A percentile compares a stretch with the other conserved stretches of the same genome.
phyloP scores from a whole-genome alignment of 2,797 vertebrate species.

The Halcyon chelicuti region DNA sequence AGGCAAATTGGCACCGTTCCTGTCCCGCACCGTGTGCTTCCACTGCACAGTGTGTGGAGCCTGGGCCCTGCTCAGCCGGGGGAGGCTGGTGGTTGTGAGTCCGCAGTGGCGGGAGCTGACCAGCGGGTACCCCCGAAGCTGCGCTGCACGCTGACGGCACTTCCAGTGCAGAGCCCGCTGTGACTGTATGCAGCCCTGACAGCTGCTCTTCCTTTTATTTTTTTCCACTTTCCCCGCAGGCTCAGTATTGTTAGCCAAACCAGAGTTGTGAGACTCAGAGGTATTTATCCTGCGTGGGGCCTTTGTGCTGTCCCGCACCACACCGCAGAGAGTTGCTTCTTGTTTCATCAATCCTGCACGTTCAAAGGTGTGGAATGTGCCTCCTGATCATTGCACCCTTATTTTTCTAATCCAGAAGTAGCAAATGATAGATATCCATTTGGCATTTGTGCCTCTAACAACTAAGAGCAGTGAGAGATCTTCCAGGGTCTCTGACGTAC shows the following conservation, averaged over 20 bases:
- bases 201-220: not conserved
- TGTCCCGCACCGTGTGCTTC: not conserved
- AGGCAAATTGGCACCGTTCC: fast-evolving
- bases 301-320: not conserved
- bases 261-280: fast-evolving
- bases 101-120: not conserved
- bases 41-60: not conserved
- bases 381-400: not conserved
- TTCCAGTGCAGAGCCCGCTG: not conserved
- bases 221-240: not conserved
- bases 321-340: not conserved
- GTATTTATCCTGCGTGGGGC: not conserved
- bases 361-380: not conserved
- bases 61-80: not conserved
- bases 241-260: fast-evolving
- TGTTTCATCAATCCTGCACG: not conserved
- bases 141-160: not conserved
- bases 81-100: not conserved
- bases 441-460: not conserved
- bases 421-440: not conserved
- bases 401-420: not conserved
- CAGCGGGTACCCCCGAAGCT: not conserved
- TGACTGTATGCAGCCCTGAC: fast-evolving
- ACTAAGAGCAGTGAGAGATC: not conserved
- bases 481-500: not conserved